Base-by-base conservation (phyloP, 1,140 invertebrate genomes). In the Lepidostoma basale region DNA sequence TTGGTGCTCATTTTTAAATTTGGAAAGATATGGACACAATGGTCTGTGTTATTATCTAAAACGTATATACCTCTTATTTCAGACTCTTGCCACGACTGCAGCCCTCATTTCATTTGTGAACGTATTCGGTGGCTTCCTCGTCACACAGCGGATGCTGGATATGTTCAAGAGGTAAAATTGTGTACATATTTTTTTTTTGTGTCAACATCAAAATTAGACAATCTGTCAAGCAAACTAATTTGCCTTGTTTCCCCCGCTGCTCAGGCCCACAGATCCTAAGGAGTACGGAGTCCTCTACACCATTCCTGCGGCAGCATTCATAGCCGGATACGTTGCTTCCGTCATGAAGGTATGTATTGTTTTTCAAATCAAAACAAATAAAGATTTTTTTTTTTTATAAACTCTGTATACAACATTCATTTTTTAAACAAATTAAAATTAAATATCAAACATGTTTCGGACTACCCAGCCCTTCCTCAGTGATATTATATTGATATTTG, bases 81-180 rank as follows among this genome's bases (percentile, higher is more conserved):
- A 91, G 86, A 80, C 83, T 45, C 77, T 96, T 64, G 93, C 92
- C 18, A 90, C 90, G 47, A 79, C 87, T 6, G 94, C 94, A 26
- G 91, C 93, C 8, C 92, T 96, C 73, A 89, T 96, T 69, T 96
- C 94, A 1, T 92, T 93, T 74, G 90, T 96, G 52, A 97, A 97
- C 82, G 92, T 97, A 62, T 95, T 93, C 73, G 94, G 94, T 74
- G 94, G 94, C 45, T 97, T 97, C 77, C 77, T 94, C 9, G 93
- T 96, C 28, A 97, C 94, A 0, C 91, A 95, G 79, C 83, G 94
- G 59, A 95, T 95, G 93, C 82, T 96, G 77, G 92, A 96, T 79
- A 96, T 96, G 94, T 96, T 96, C 78, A 93, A 90, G 80, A 85
- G 91, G 90, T 92, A 79, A 75, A 74, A 67, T 33, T 33, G 6